These are phyloP conservation scores for Carduelis carduelis DNA, from an alignment of 2,797 vertebrate genomes.

Conservation along the genomic window DNA sequence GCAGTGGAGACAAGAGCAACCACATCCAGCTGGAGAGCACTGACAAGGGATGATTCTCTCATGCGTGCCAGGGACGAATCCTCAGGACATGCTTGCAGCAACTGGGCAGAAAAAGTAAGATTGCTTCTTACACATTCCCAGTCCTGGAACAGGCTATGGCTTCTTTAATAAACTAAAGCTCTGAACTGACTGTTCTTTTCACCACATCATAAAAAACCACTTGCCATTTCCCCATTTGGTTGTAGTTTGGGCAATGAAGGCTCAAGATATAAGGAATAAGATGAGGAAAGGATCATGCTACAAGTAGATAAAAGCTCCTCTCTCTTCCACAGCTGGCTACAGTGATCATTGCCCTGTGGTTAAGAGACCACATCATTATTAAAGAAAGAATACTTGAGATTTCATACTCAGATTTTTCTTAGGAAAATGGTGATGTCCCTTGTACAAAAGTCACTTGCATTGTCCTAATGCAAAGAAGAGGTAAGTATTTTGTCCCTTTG, in stretches of 20 bases:
- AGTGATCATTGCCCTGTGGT: background rate
- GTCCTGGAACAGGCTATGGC: background rate
- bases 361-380: background rate
- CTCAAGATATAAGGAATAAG: background rate
- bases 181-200: background rate
- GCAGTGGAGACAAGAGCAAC: background rate
- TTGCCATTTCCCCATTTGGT: background rate
- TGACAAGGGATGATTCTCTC: background rate
- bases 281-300: background rate
- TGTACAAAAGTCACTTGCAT: background rate
- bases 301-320: background rate
- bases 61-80: background rate
- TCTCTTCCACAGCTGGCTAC: background rate
- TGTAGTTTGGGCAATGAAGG: background rate
- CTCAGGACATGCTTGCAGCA: background rate
- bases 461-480: background rate
- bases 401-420: background rate
- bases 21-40: background rate
- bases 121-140: background rate
- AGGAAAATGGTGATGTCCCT: background rate
- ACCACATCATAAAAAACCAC: background rate
- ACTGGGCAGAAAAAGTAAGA: background rate
- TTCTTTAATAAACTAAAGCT: background rate
- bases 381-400: background rate
- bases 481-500: background rate